phyloP scores from a whole-genome alignment of 1,140 invertebrate species.

The Oreohelix idahoensis region DNA sequence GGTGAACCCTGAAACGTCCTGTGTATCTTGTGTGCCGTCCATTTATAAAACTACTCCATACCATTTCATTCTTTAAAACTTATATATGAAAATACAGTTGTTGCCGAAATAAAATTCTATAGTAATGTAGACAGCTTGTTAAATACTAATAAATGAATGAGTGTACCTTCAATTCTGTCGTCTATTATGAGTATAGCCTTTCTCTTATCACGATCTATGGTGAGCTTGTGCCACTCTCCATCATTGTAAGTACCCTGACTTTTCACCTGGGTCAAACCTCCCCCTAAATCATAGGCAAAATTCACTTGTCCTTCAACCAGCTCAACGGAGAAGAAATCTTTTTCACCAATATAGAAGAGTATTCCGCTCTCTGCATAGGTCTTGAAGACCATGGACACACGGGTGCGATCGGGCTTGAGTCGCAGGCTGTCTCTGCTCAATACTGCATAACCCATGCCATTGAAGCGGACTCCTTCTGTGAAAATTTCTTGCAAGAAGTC shows the following conservation, averaged over 20 bases:
- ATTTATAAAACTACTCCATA: too few relatives aligned
- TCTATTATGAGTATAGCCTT: constrained; percentile 81
- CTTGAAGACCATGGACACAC: constrained; percentile 86
- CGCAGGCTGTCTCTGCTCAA: constrained; percentile 75
- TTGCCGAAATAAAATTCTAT: too few relatives aligned
- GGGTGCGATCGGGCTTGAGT: constrained; percentile 75
- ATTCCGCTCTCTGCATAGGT: constrained; percentile 89
- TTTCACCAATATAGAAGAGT: constrained; percentile 88
- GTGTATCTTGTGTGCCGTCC: too few relatives aligned
- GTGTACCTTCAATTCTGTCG: constrained; percentile 43
- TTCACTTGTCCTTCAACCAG: constrained; percentile 82
- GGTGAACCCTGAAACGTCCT: too few relatives aligned
- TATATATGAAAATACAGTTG: too few relatives aligned
- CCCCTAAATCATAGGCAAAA: constrained; percentile 81
- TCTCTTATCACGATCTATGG: constrained; percentile 80
- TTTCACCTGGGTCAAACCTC: constrained; percentile 78
- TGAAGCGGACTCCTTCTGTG: constrained; percentile 78
- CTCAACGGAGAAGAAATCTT: constrained; percentile 88
- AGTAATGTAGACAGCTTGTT: too few relatives aligned
- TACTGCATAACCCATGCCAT: constrained; percentile 87
- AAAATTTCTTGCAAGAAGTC: constrained; percentile 55
- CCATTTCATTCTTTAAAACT: too few relatives aligned
- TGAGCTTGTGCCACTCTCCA: constrained; percentile 88
- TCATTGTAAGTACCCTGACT: constrained; percentile 80
- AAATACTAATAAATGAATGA: neutral